Evolutionary conservation across 2,888 invertebrate species (phyloP), one percentile per base, ranked within the genome.

Genomic region (Biston stratarius): DNA sequence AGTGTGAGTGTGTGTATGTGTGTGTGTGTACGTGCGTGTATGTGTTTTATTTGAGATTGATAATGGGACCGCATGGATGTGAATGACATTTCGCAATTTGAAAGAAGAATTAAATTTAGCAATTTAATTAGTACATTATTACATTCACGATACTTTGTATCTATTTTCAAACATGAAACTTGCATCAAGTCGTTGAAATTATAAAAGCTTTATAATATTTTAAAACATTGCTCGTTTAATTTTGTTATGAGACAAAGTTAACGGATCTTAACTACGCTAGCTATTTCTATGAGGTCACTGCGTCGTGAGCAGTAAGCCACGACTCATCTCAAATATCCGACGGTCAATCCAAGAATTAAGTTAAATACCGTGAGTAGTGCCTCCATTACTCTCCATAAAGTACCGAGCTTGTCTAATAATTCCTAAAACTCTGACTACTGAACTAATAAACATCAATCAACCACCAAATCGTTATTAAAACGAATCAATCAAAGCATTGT

Each of bases 381-480:
- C 75, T 87, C 85, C 91, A 94, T 94, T 88, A 92, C 86, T 94
- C 94, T 93, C 92, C 91, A 92, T 94, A 92, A 92, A 86, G 84
- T 88, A 83, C 83, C 79, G 84, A 86, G 83, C 87, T 86, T 84
- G 77, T 91, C 90, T 93, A 93, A 93, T 93, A 91, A 89, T 90
- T 84, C 87, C 88, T 84, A 89, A 91, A 91, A 91, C 91, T 89
- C 88, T 83, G 94, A 94, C 94, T 94, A 94, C 94, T 83, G 94
- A 91, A 94, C 91, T 92, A 91, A 92, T 93, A 91, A 90, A 90
- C 92, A 94, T 94, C 89, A 92, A 94, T 94, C 94, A 93, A 90
- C 81, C 81, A 84, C 87, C 84, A 87, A 85, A 85, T 81, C 84
- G 81, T 88, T 92, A 92, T 90, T 88, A 92, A 92, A 91, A 90